These are phyloP conservation scores for Ceuthmochares aereus DNA, from an alignment of 2,113 vertebrate genomes.

Conservation along the genomic window DNA sequence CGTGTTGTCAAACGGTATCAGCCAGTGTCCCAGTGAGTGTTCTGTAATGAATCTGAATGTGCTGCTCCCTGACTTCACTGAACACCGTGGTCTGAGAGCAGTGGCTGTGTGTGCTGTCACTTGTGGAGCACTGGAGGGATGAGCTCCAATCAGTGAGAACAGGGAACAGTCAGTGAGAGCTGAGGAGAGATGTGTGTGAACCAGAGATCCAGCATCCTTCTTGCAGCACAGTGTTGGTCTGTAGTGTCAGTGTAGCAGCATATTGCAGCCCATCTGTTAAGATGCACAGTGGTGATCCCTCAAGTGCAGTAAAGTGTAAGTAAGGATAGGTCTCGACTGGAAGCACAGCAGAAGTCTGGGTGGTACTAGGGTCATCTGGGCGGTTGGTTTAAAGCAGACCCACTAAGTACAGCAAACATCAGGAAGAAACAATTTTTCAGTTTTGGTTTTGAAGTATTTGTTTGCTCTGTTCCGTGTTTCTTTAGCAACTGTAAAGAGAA, in stretches of 20 bases:
- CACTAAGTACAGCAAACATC: fast-evolving
- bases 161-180: fast-evolving
- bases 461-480: neutral
- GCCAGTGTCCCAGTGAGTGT: neutral
- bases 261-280: neutral
- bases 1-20: neutral
- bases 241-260: neutral
- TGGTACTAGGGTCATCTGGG: fast-evolving
- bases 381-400: neutral
- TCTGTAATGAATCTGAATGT: neutral
- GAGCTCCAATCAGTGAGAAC: neutral
- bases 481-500: neutral
- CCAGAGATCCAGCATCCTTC: neutral
- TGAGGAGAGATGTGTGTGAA: neutral
- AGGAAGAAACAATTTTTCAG: neutral
- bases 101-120: neutral
- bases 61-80: neutral
- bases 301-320: fast-evolving
- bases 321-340: fast-evolving
- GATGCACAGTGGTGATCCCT: fast-evolving
- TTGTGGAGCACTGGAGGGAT: fast-evolving
- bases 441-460: fast-evolving
- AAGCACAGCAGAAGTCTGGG: neutral
- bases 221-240: fast-evolving
- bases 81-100: fast-evolving